These are phyloP conservation scores for Nephrocerus scutellatus DNA, from an alignment of 2,888 invertebrate genomes.

Conservation along the genomic window DNA sequence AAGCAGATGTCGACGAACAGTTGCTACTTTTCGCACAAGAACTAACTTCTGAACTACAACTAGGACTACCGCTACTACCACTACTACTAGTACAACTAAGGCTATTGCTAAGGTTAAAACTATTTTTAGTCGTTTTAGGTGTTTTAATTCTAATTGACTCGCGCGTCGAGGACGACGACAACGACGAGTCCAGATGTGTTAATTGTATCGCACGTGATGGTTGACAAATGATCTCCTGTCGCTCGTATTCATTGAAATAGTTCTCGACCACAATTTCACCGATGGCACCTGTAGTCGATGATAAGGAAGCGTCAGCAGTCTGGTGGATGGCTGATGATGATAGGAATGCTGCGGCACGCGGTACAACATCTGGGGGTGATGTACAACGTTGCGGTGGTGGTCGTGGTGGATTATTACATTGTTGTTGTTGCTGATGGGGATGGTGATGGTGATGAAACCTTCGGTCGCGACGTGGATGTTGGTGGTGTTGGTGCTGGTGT, in stretches of 20 bases:
- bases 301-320: slow-evolving; percentile 14
- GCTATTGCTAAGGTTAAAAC: slow-evolving; percentile 8
- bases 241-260: slow-evolving; percentile 45
- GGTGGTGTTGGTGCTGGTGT: slow-evolving; percentile 16
- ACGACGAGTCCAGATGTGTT: slow-evolving; percentile 23
- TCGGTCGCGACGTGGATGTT: slow-evolving; percentile 12
- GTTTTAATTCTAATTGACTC: slow-evolving; percentile 21
- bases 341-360: slow-evolving; percentile 37
- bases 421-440: slow-evolving; percentile 20
- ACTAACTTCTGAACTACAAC: no score
- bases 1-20: no score
- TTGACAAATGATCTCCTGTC: slow-evolving; percentile 46
- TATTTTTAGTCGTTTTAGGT: slow-evolving; percentile 24
- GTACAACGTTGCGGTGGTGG: slow-evolving; percentile 36
- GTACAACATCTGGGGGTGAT: slow-evolving; percentile 44
- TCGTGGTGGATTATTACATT: slow-evolving; percentile 22
- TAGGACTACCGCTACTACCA: slow-evolving; percentile 8
- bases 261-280: slow-evolving; percentile 43
- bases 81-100: slow-evolving; percentile 8
- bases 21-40: no score
- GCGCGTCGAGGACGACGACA: slow-evolving; percentile 19
- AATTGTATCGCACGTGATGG: slow-evolving; percentile 28
- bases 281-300: no score
- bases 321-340: not conserved
- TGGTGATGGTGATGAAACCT: slow-evolving; percentile 21